These are phyloP conservation scores for Cataglyphis hispanica DNA, from an alignment of 1,140 invertebrate genomes.

Conservation along the genomic window DNA sequence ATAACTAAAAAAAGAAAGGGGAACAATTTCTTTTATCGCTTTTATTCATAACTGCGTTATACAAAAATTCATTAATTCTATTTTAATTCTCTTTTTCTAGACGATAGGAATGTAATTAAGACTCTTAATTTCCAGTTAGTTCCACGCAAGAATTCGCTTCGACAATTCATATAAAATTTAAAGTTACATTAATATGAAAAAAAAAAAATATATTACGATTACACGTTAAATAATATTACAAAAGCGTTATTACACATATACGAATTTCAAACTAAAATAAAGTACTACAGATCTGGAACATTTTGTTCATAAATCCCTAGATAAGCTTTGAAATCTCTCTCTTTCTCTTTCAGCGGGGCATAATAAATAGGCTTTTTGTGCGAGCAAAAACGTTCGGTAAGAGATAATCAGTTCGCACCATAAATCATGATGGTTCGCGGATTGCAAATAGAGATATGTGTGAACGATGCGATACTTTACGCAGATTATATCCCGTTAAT, in stretches of 20 bases:
- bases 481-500: conserved; percentile 53
- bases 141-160: background rate
- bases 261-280: background rate
- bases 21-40: background rate
- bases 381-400: background rate
- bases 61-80: no score
- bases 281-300: background rate
- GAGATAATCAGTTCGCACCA: background rate
- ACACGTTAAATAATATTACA: no score
- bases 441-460: conserved; percentile 6
- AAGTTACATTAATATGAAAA: conserved; percentile 13
- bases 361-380: conserved; percentile 25
- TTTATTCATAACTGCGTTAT: conserved; percentile 2
- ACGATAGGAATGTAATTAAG: conserved; percentile 16
- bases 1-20: background rate
- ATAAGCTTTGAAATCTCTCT: conserved; percentile 20
- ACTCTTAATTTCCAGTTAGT: conserved; percentile 2
- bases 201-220: no score
- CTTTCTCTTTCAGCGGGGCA: background rate
- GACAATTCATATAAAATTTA: conserved; percentile 3
- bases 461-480: conserved; percentile 47
- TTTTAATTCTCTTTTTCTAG: background rate
- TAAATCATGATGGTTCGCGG: conserved; percentile 42
- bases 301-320: background rate
- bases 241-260: no score